Percentiles rank a stretch among this genome's conserved stretches.
phyloP scores from a whole-genome alignment of 2,113 vertebrate genomes.

The Xenus cinereus region DNA sequence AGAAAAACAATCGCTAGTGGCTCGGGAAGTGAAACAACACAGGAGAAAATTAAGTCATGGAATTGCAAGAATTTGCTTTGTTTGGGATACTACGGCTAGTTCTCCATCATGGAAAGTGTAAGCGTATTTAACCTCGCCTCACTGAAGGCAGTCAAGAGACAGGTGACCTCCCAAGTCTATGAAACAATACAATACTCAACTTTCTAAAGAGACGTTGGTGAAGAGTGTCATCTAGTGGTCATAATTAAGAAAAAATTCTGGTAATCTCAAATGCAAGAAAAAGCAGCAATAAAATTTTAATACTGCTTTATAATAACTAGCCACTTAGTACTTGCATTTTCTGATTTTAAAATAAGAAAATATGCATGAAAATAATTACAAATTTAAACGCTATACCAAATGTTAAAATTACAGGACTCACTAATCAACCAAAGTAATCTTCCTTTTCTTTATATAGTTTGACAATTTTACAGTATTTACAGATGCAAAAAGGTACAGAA shows the following conservation, averaged over 20 bases:
- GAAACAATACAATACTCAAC: background rate
- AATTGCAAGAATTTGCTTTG: background rate
- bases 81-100: background rate
- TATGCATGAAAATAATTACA: background rate
- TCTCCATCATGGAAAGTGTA: background rate
- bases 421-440: background rate
- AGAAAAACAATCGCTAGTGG: background rate
- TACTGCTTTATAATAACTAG: background rate
- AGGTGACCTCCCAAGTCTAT: background rate
- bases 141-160: background rate
- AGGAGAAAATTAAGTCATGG: background rate
- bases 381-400: background rate
- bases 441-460: background rate
- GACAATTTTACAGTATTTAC: background rate
- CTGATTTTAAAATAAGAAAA: background rate
- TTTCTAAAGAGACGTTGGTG: background rate
- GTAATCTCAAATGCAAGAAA: background rate
- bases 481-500: background rate
- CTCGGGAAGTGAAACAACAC: background rate
- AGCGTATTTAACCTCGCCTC: background rate
- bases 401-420: background rate
- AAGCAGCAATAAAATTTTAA: background rate
- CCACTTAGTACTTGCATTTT: background rate
- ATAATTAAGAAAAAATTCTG: background rate
- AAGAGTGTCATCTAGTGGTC: conserved; percentile 40